Conservation (phyloP, 2,888 invertebrate genomes). For the Crematogaster levior region DNA sequence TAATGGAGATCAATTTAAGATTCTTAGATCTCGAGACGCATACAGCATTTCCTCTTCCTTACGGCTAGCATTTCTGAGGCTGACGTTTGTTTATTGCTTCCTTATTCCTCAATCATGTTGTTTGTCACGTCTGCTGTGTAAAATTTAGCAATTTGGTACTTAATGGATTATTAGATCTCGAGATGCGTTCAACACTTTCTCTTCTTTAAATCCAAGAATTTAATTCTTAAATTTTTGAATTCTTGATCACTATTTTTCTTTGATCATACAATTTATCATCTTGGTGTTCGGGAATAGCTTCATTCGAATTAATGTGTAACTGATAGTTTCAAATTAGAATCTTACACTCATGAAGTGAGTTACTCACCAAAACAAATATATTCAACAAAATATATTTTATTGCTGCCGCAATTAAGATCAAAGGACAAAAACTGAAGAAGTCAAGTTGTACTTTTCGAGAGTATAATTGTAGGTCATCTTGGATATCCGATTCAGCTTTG, state of each 20-base stretch:
- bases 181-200: constrained; percentile 12
- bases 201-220: not conserved
- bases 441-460: too few species aligned
- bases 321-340: not conserved
- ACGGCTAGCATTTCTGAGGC: not conserved
- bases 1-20: not conserved
- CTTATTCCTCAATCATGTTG: not conserved
- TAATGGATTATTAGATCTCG: not conserved
- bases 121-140: not conserved
- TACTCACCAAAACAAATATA: too few species aligned
- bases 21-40: not conserved
- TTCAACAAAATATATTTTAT: too few species aligned
- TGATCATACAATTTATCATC: not conserved
- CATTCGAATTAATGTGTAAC: not conserved
- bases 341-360: too few species aligned
- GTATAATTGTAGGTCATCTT: too few species aligned
- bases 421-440: too few species aligned
- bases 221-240: not conserved
- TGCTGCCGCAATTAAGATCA: too few species aligned
- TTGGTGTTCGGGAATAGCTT: too few species aligned
- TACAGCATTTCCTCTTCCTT: not conserved
- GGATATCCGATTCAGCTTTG: too few species aligned
- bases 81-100: constrained; percentile 3
- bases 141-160: not conserved
- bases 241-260: not conserved